Conservation (phyloP, 2,113 vertebrate species). For the Octodon degus region DNA sequence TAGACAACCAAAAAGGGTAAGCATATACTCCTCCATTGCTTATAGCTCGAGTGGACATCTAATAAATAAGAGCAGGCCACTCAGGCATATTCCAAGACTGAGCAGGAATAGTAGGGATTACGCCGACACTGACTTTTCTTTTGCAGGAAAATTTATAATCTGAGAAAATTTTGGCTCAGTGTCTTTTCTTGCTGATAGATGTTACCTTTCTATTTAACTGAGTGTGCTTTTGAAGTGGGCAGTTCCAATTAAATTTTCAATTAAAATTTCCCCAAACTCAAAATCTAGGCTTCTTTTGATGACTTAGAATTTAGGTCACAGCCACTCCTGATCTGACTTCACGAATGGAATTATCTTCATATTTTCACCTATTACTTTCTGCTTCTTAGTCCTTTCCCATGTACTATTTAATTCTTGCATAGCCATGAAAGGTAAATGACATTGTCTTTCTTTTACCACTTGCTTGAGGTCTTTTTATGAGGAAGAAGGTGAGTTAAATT, state of each 20-base stretch:
- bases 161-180: constrained; percentile 6
- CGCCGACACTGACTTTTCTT: not conserved
- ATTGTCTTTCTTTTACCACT: not conserved
- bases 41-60: not conserved
- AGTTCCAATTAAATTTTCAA: constrained; percentile 48
- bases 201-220: not conserved
- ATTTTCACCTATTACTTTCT: not conserved
- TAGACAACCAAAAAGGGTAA: not conserved
- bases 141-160: not conserved
- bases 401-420: not conserved
- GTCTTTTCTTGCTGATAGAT: constrained; percentile 15
- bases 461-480: not conserved
- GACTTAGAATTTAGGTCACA: not conserved
- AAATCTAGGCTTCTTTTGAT: not conserved
- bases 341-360: not conserved
- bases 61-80: not conserved
- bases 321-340: not conserved
- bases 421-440: not conserved
- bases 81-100: not conserved
- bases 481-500: not conserved
- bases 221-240: constrained; percentile 34
- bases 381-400: not conserved
- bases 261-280: not conserved
- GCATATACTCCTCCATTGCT: not conserved
- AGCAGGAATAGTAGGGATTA: not conserved